Evolutionary conservation across 2,888 invertebrate species (phyloP).

Genomic region (Drosophila meridiana): DNA sequence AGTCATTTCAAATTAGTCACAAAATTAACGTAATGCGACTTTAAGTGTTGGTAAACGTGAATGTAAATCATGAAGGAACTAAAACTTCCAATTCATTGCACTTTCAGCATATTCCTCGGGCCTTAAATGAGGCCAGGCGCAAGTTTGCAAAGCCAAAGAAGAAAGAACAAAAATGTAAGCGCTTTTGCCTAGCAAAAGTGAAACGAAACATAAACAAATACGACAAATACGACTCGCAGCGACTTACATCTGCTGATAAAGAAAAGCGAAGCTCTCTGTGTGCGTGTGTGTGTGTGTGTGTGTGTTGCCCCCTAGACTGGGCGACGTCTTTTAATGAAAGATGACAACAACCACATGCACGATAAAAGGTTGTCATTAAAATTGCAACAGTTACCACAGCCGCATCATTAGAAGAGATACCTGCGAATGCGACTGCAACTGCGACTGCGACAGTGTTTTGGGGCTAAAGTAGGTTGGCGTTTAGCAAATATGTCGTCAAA

Average conservation of each 20-base stretch:
- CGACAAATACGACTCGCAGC: conserved; percentile 66
- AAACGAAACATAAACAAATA: conserved; percentile 78
- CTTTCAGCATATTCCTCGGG: conserved; percentile 25
- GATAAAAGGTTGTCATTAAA: conserved; percentile 78
- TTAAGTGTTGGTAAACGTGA: conserved; percentile 12
- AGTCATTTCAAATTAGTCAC: conserved; percentile 32
- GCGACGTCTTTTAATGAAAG: conserved; percentile 71
- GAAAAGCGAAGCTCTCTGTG: conserved; percentile 49
- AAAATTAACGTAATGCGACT: conserved; percentile 3
- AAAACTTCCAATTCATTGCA: conserved; percentile 17
- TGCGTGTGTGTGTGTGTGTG: conserved; percentile 21
- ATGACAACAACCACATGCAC: conserved; percentile 70
- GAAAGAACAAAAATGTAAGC: conserved; percentile 56
- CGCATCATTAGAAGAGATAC: conserved; percentile 59
- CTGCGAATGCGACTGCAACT: conserved; percentile 20
- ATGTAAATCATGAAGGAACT: neutral
- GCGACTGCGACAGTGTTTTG: conserved; percentile 32
- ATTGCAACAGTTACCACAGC: conserved; percentile 59
- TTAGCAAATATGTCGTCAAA: conserved; percentile 62
- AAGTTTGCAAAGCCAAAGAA: conserved; percentile 44
- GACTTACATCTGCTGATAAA: conserved; percentile 82
- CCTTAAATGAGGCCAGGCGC: conserved; percentile 59
- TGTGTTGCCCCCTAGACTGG: conserved; percentile 15
- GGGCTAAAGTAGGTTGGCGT: conserved; percentile 66
- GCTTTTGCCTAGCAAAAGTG: conserved; percentile 73